phyloP scores from a whole-genome alignment of 2,113 vertebrate species.

The Poeciliopsis retropinna region DNA sequence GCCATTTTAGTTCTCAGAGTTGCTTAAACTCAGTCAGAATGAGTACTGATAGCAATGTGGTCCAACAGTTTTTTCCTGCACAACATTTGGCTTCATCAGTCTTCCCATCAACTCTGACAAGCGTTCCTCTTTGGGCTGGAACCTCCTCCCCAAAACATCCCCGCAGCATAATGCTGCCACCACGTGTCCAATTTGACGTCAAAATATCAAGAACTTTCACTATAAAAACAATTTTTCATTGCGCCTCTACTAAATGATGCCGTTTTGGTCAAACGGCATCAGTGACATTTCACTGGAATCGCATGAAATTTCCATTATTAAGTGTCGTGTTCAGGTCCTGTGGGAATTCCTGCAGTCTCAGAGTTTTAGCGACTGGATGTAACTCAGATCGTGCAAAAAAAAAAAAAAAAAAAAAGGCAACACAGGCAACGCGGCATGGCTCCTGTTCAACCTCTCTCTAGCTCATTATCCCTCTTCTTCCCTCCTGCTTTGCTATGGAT shows the following conservation, averaged over 20 bases:
- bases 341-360: neutral
- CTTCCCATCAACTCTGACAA: too few relatives aligned
- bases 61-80: too few relatives aligned
- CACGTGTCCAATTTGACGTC: too few relatives aligned
- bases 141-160: too few relatives aligned
- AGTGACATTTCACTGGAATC: neutral
- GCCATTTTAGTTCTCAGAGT: too few relatives aligned
- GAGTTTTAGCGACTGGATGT: neutral
- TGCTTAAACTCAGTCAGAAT: too few relatives aligned
- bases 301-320: neutral
- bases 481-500: conserved; percentile 54
- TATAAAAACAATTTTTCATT: too few relatives aligned
- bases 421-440: conserved; percentile 18
- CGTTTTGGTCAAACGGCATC: neutral
- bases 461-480: conserved; percentile 54
- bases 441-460: conserved; percentile 19
- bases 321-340: neutral
- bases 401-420: neutral
- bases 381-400: conserved; percentile 1
- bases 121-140: too few relatives aligned
- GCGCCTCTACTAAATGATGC: neutral
- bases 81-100: too few relatives aligned
- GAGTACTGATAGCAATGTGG: too few relatives aligned
- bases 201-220: too few relatives aligned
- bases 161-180: too few relatives aligned